Conservation (phyloP, 2,113 vertebrate species). For the Trochalopteron elliotii region DNA sequence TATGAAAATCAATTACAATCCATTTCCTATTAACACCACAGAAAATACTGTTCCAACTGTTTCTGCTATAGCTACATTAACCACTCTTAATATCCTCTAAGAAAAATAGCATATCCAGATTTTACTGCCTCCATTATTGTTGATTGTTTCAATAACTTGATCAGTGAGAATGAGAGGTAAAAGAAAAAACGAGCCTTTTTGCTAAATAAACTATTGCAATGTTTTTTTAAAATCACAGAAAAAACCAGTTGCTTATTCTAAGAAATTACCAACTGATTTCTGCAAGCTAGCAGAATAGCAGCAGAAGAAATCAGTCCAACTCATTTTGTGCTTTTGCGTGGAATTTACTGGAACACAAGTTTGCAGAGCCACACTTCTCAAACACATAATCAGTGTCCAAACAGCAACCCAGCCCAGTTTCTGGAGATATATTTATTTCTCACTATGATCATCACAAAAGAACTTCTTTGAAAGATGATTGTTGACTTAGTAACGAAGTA, state of each 20-base stretch:
- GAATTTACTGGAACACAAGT: conserved; percentile 9
- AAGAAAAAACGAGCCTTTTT: background rate
- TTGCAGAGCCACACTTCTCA: conserved; percentile 27
- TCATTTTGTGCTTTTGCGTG: background rate
- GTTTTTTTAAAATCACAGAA: background rate
- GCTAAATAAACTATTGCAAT: background rate
- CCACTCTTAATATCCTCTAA: background rate
- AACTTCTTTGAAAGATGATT: background rate
- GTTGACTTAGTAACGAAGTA: conserved; percentile 14
- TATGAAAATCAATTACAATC: background rate
- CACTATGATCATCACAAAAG: background rate
- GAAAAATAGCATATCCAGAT: background rate
- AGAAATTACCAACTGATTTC: background rate
- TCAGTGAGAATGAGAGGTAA: background rate
- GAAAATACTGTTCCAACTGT: background rate
- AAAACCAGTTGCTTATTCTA: background rate
- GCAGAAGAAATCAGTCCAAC: conserved; percentile 1
- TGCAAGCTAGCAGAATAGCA: background rate
- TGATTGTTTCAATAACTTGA: background rate
- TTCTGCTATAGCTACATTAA: background rate
- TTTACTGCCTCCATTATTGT: background rate
- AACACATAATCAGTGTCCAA: conserved; percentile 49
- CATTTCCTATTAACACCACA: background rate
- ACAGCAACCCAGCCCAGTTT: conserved; percentile 36
- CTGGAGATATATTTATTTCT: conserved; percentile 36